These are phyloP conservation scores for Daubentonia madagascariensis DNA, from an alignment of 2,113 vertebrate genomes.

Conservation along the genomic window DNA sequence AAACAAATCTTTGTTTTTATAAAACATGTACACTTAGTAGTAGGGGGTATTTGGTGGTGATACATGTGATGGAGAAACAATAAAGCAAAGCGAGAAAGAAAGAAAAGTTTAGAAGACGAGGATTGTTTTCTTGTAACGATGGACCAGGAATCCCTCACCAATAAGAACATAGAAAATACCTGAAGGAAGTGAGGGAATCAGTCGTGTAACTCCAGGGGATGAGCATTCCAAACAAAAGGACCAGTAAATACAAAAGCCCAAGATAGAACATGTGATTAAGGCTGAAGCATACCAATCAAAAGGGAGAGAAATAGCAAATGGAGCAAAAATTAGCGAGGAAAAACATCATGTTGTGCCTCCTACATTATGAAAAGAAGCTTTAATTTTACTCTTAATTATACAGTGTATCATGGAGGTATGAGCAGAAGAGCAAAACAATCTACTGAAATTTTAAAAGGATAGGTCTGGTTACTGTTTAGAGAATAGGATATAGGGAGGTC, in stretches of 20 bases:
- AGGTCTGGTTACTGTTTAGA: neutral
- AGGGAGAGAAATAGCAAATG: neutral
- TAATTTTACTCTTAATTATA: neutral
- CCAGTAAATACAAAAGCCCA: neutral
- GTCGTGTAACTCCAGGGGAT: neutral
- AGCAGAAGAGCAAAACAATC: neutral
- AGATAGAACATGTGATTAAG: neutral
- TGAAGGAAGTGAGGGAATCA: neutral
- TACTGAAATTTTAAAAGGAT: neutral
- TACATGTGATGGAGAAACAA: neutral
- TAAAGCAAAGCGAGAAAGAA: neutral
- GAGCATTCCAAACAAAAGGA: neutral
- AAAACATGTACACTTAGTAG: neutral
- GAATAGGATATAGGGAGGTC: neutral
- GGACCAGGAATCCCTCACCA: neutral
- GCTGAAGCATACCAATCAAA: accelerated
- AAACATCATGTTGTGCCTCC: neutral
- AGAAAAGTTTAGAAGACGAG: neutral
- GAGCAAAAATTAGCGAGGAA: neutral
- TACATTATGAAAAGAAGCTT: neutral
- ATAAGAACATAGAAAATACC: neutral
- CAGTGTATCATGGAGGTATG: neutral
- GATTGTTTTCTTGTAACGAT: neutral
- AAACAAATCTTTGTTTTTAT: neutral
- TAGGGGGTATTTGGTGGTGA: neutral